Conservation (phyloP, 2,113 vertebrate genomes). For the Syngnathus scovelli region DNA sequence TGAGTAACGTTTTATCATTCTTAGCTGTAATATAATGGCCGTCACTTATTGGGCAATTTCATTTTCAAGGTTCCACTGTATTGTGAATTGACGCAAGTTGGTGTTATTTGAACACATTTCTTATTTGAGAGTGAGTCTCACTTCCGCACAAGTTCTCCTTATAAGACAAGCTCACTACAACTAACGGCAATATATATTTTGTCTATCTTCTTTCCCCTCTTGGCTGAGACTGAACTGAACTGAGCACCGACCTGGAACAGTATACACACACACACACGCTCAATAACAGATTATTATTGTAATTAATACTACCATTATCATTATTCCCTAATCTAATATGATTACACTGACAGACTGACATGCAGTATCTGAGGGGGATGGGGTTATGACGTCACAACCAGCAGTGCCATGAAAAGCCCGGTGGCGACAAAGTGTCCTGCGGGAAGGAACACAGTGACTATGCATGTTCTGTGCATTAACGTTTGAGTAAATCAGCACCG, state of each 20-base stretch:
- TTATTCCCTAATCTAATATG: slow-evolving; percentile 71
- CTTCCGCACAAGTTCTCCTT: slow-evolving; percentile 36
- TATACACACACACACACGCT: slow-evolving; percentile 47
- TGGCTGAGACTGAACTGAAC: slow-evolving; percentile 67
- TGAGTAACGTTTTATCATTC: too few relatives aligned
- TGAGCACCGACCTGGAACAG: slow-evolving; percentile 67
- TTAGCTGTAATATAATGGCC: too few relatives aligned
- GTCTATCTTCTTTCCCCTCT: slow-evolving; percentile 54
- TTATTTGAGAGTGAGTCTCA: slow-evolving; percentile 27
- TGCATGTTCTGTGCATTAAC: slow-evolving; percentile 29
- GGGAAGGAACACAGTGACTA: slow-evolving; percentile 61
- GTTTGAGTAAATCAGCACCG: slow-evolving; percentile 21
- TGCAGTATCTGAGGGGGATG: slow-evolving; percentile 61
- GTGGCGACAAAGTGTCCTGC: slow-evolving; percentile 46
- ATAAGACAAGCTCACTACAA: slow-evolving; percentile 67
- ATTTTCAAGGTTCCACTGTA: neutral
- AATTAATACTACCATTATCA: slow-evolving; percentile 67
- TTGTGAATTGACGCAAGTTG: neutral
- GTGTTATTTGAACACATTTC: slow-evolving; percentile 40
- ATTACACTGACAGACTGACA: slow-evolving; percentile 70
- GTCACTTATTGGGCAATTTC: neutral
- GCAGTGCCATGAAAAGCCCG: slow-evolving; percentile 41
- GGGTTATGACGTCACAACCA: slow-evolving; percentile 51
- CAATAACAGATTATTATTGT: slow-evolving; percentile 70
- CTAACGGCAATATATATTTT: slow-evolving; percentile 67